Evolutionary conservation across 1,140 invertebrate genomes (phyloP).

Genomic region (Sinonovacula constricta): DNA sequence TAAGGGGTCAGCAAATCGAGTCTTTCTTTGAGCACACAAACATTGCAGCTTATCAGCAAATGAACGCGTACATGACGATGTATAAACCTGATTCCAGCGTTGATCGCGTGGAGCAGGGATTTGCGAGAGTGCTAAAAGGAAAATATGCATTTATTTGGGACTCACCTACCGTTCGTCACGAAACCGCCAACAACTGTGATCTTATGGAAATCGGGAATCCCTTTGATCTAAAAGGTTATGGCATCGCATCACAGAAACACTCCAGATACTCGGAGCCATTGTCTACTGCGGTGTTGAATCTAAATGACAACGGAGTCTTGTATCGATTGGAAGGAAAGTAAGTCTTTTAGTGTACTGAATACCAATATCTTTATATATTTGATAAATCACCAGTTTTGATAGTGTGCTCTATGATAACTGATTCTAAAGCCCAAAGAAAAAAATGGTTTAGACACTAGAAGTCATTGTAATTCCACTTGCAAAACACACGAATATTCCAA

Average conservation of each 20-base stretch:
- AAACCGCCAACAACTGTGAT: slow-evolving; percentile 70
- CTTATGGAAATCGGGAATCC: slow-evolving; percentile 73
- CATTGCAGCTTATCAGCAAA: slow-evolving; percentile 72
- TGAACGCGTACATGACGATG: slow-evolving; percentile 80
- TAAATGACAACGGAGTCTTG: slow-evolving; percentile 95
- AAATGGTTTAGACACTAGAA: too few species aligned
- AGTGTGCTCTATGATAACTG: too few species aligned
- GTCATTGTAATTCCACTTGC: too few species aligned
- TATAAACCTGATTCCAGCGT: slow-evolving; percentile 64
- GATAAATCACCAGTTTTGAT: too few species aligned
- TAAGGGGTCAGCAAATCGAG: slow-evolving; percentile 90
- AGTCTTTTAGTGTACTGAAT: too few species aligned
- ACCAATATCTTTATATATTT: too few species aligned
- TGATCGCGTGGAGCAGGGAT: slow-evolving; percentile 65
- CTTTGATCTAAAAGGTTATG: slow-evolving; percentile 76
- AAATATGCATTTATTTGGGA: slow-evolving; percentile 77
- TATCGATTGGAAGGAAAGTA: slow-evolving; percentile 84
- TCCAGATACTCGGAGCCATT: slow-evolving; percentile 96
- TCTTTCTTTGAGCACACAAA: slow-evolving; percentile 77
- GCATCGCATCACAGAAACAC: slow-evolving; percentile 78
- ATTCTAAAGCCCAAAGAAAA: too few species aligned
- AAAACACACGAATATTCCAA: too few species aligned
- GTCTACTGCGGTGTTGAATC: slow-evolving; percentile 93
- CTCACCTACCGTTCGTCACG: slow-evolving; percentile 69
- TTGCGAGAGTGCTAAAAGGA: slow-evolving; percentile 69